Conservation (phyloP, 1,140 invertebrate species). For the Pentalonia nigronervosa region DNA sequence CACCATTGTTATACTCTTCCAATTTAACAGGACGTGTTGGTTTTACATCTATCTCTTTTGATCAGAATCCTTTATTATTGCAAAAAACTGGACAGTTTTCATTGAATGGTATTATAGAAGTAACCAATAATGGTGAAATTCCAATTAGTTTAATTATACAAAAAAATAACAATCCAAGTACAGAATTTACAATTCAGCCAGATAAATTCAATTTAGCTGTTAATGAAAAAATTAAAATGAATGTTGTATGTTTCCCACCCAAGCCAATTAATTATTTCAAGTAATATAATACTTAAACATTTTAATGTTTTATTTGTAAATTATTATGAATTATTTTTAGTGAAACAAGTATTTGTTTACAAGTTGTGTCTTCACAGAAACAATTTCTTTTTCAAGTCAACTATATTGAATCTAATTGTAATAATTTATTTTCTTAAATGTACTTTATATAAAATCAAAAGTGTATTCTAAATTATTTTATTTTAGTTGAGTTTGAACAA, state of each 20-base stretch:
- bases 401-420: constrained; percentile 24
- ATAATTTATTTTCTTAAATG: not conserved
- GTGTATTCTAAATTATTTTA: not conserved
- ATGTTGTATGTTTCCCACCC: not conserved
- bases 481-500: constrained; percentile 34
- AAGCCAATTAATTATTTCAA: constrained; percentile 1
- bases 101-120: constrained; percentile 31
- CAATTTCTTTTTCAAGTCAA: constrained; percentile 30
- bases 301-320: not conserved
- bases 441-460: not conserved
- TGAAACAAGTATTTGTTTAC: constrained; percentile 30
- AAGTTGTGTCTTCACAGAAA: constrained; percentile 47
- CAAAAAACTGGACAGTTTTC: not conserved
- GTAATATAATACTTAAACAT: not conserved
- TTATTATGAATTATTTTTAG: not conserved
- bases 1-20: constrained; percentile 37
- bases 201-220: constrained; percentile 25
- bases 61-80: constrained; percentile 52
- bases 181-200: constrained; percentile 24
- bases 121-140: constrained; percentile 26
- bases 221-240: constrained; percentile 40
- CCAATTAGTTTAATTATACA: constrained; percentile 21
- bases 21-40: constrained; percentile 37
- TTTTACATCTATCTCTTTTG: constrained; percentile 42
- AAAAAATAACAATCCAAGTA: not conserved